Conservation (phyloP, 1,140 invertebrate species). For the Paralvinella palmiformis region DNA sequence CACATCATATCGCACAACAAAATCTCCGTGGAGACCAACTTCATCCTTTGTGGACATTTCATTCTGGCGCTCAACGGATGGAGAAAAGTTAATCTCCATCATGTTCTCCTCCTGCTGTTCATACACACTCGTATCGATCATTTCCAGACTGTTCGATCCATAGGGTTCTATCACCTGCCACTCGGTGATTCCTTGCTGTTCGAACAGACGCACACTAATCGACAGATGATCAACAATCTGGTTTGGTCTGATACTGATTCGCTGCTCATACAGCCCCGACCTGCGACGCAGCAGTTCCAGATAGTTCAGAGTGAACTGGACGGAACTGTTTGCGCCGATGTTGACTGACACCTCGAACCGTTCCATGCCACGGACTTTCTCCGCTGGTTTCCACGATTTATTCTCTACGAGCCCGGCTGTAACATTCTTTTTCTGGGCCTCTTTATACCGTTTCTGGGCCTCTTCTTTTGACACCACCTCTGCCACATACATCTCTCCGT, state of each 20-base stretch:
- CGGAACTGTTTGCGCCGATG: slow-evolving; percentile 27
- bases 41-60: not conserved
- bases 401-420: slow-evolving; percentile 19
- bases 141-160: too few relatives aligned
- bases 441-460: slow-evolving; percentile 30
- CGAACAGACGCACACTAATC: slow-evolving; percentile 18
- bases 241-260: slow-evolving; percentile 24
- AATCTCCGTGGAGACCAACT: not conserved
- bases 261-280: slow-evolving; percentile 26
- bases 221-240: slow-evolving; percentile 21
- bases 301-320: slow-evolving; percentile 28
- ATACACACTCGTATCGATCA: not conserved
- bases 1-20: slow-evolving; percentile 18
- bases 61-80: not conserved
- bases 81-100: too few relatives aligned
- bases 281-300: slow-evolving; percentile 25
- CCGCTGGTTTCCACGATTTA: not conserved
- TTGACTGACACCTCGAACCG: slow-evolving; percentile 36
- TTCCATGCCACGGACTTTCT: slow-evolving; percentile 32
- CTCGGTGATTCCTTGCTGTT: slow-evolving; percentile 17
- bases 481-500: slow-evolving; percentile 30
- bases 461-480: slow-evolving; percentile 34
- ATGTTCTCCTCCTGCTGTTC: too few relatives aligned
- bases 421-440: slow-evolving; percentile 21
- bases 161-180: not conserved